Evolutionary conservation across 2,113 vertebrate genomes (phyloP).

Genomic region (Carlito syrichta): DNA sequence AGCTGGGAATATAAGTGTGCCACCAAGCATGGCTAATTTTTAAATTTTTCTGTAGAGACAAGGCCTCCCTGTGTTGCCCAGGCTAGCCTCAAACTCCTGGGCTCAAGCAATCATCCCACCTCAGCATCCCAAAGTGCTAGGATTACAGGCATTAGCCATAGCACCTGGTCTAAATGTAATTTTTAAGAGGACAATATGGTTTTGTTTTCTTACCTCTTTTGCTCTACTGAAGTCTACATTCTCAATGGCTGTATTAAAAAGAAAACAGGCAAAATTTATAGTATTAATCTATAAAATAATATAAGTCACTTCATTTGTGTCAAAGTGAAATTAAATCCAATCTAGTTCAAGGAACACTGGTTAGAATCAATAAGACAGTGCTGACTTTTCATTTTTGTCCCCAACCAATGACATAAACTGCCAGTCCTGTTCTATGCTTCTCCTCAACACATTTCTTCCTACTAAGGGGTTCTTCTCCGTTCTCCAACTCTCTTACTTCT

Average conservation of each 20-base stretch:
- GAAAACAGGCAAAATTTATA: background rate
- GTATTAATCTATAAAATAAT: background rate
- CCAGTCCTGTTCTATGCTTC: background rate
- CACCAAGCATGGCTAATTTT: too few species aligned
- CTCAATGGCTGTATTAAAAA: conserved; percentile 84
- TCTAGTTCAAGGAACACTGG: background rate
- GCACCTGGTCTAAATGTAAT: background rate
- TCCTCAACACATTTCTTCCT: background rate
- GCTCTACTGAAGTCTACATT: conserved; percentile 84
- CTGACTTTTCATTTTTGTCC: background rate
- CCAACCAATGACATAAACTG: background rate
- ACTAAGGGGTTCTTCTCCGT: background rate
- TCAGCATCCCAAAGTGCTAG: too few species aligned
- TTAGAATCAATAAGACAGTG: background rate
- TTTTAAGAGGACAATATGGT: background rate
- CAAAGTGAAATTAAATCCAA: background rate
- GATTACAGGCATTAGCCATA: too few species aligned
- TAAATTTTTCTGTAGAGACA: too few species aligned
- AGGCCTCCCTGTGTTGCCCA: too few species aligned
- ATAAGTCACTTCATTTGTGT: background rate
- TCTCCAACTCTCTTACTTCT: background rate
- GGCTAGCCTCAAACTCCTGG: too few species aligned
- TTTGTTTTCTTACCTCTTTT: conserved; percentile 84
- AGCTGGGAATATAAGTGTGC: too few species aligned
- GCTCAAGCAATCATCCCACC: too few species aligned